A percentile compares a stretch with the other conserved stretches of the same genome.
Conservation (phyloP, 1,140 invertebrate genomes). For the Brevipalpus yothersi region DNA sequence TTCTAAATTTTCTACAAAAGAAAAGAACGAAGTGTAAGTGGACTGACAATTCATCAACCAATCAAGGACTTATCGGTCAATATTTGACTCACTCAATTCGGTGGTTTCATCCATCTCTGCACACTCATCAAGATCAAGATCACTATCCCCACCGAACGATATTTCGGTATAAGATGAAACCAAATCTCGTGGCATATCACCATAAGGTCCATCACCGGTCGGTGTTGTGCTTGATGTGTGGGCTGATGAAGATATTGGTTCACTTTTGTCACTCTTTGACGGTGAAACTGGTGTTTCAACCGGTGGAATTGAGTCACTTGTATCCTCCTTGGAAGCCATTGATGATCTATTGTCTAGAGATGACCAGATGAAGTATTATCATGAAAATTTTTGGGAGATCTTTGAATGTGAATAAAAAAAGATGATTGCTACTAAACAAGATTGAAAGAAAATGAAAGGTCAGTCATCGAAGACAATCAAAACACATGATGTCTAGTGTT, state of each 20-base stretch:
- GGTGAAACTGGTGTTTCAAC: too few relatives aligned
- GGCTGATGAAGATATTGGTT: neutral
- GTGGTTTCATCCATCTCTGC: neutral
- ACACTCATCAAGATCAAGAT: neutral
- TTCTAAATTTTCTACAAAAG: neutral
- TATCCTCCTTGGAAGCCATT: too few relatives aligned
- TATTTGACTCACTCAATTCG: neutral
- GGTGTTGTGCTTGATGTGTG: neutral
- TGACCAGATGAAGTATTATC: too few relatives aligned
- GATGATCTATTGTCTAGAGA: too few relatives aligned
- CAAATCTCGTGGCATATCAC: neutral
- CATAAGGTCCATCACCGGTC: neutral
- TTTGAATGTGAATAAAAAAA: too few relatives aligned
- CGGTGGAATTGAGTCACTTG: too few relatives aligned
- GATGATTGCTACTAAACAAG: too few relatives aligned
- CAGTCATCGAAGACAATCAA: too few relatives aligned
- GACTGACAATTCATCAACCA: neutral
- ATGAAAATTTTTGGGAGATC: too few relatives aligned
- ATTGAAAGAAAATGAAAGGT: too few relatives aligned
- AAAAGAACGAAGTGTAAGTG: neutral
- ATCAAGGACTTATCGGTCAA: neutral
- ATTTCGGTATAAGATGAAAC: constrained; percentile 3
- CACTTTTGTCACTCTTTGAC: too few relatives aligned
- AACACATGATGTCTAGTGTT: too few relatives aligned
- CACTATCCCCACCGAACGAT: neutral